Conservation (phyloP, 2,113 vertebrate species). For the Gymnorhina tibicen region DNA sequence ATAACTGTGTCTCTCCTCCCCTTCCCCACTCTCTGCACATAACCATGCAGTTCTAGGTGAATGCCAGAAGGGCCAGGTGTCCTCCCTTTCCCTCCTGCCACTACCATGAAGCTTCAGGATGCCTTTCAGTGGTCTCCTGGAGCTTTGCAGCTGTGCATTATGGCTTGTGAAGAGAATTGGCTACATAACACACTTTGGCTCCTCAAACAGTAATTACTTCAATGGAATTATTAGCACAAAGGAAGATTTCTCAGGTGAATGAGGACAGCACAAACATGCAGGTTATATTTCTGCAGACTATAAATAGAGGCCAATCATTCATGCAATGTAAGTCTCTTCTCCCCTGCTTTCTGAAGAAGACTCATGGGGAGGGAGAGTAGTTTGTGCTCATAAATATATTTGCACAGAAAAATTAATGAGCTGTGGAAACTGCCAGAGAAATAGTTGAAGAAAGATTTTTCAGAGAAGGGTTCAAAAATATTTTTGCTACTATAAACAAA, state of each 20-base stretch:
- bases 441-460: background rate
- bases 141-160: constrained; percentile 46
- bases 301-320: background rate
- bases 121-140: background rate
- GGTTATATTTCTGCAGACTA: background rate
- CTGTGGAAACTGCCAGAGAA: background rate
- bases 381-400: background rate
- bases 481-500: background rate
- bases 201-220: constrained; percentile 4
- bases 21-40: background rate
- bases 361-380: background rate
- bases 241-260: background rate
- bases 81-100: background rate
- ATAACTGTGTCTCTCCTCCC: background rate
- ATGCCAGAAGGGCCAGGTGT: constrained; percentile 43
- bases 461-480: background rate
- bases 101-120: background rate
- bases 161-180: background rate
- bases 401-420: background rate
- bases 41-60: background rate
- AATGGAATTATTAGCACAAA: background rate
- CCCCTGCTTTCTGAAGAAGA: background rate
- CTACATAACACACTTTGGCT: background rate
- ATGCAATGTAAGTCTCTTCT: background rate
- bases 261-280: background rate